These are phyloP conservation scores for Drosophila meridionalis DNA, from an alignment of 2,888 invertebrate genomes.

Conservation along the genomic window DNA sequence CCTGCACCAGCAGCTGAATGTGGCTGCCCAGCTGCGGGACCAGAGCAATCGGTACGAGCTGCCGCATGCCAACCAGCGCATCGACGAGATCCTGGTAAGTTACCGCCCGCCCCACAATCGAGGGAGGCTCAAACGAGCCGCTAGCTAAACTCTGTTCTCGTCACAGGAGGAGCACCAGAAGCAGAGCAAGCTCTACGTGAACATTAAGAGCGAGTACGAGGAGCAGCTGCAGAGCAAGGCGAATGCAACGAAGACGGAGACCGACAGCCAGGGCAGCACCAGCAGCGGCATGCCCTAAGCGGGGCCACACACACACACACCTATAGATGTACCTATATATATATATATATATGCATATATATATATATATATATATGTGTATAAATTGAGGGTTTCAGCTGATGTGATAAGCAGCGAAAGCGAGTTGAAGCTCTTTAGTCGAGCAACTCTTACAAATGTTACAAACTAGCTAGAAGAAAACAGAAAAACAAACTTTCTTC, in stretches of 20 bases:
- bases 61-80: constrained; percentile 78
- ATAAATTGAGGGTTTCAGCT: constrained; percentile 49
- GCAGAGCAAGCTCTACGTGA: constrained; percentile 83
- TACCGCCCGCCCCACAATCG: background rate
- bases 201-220: constrained; percentile 83
- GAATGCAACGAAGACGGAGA: constrained; percentile 37
- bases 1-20: constrained; percentile 80
- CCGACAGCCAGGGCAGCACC: constrained; percentile 10
- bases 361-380: background rate
- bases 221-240: constrained; percentile 76
- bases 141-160: background rate
- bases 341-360: background rate
- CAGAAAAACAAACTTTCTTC: background rate
- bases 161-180: constrained; percentile 84
- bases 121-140: background rate
- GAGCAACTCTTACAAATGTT: constrained; percentile 12
- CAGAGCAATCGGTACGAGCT: constrained; percentile 80
- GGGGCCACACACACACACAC: constrained; percentile 6
- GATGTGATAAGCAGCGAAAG: constrained; percentile 48
- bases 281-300: constrained; percentile 19
- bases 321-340: constrained; percentile 2
- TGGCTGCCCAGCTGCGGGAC: constrained; percentile 81
- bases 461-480: constrained; percentile 3
- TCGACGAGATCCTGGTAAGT: constrained; percentile 83
- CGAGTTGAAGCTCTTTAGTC: constrained; percentile 6